These are phyloP conservation scores for Ptilodon capucinus DNA, from an alignment of 2,888 invertebrate genomes.

Conservation along the genomic window DNA sequence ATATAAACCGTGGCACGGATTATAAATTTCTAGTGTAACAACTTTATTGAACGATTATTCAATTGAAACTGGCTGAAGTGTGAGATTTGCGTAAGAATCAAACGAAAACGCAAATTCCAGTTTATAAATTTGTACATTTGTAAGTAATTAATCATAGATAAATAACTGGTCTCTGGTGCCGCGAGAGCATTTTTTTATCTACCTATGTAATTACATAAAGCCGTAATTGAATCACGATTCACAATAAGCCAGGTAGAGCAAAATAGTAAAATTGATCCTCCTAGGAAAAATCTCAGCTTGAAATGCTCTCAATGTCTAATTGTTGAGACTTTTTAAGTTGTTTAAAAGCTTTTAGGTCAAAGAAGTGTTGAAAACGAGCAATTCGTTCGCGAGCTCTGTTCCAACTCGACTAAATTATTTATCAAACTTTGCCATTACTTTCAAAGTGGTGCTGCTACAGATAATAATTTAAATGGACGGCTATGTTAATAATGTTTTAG, in stretches of 20 bases:
- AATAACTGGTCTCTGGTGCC: background rate
- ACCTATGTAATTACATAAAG: background rate
- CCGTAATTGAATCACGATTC: background rate
- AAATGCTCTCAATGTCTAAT: slow-evolving; percentile 18
- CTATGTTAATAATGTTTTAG: slow-evolving; percentile 15
- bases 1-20: slow-evolving; percentile 17
- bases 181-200: too few species aligned
- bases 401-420: slow-evolving; percentile 22
- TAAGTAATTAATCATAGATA: too few species aligned
- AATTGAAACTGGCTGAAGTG: slow-evolving; percentile 19
- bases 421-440: slow-evolving; percentile 18
- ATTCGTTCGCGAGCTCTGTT: slow-evolving; percentile 15
- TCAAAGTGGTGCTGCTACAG: slow-evolving; percentile 8
- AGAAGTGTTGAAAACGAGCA: slow-evolving; percentile 19
- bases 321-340: slow-evolving; percentile 28
- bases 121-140: too few species aligned
- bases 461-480: slow-evolving; percentile 5
- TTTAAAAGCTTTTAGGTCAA: slow-evolving; percentile 26
- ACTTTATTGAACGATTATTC: slow-evolving; percentile 24
- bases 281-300: slow-evolving; percentile 22
- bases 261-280: slow-evolving; percentile 7
- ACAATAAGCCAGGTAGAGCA: background rate
- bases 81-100: slow-evolving; percentile 19
- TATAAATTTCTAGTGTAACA: slow-evolving; percentile 24
- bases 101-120: background rate